These are phyloP conservation scores for Mormyrus proboscirostris DNA, from an alignment of 2,797 vertebrate species.

Conservation along the genomic window DNA sequence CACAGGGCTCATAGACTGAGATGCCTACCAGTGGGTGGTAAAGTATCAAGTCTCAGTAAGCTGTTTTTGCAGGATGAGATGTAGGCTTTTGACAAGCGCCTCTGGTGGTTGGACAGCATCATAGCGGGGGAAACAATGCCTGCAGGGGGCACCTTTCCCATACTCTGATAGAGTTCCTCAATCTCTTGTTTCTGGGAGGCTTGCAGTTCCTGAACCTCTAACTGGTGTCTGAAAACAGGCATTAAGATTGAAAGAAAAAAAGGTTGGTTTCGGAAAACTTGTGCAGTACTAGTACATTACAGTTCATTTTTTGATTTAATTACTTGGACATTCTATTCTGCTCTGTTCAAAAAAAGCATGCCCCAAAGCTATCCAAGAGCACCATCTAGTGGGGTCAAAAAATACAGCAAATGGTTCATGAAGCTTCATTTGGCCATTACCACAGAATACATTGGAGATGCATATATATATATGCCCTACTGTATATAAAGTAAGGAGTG, in stretches of 20 bases:
- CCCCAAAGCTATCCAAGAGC: background rate
- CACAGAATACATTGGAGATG: too few species aligned
- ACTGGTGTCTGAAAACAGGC: slow-evolving; percentile 66
- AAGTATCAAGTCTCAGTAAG: slow-evolving; percentile 70
- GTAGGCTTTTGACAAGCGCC: slow-evolving; percentile 78
- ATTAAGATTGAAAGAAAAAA: background rate
- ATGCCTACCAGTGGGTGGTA: slow-evolving; percentile 56
- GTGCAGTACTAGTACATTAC: background rate
- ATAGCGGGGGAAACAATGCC: slow-evolving; percentile 78
- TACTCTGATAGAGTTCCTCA: slow-evolving; percentile 72
- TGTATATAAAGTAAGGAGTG: background rate
- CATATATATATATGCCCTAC: too few species aligned
- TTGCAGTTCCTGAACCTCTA: slow-evolving; percentile 79
- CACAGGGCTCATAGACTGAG: too few species aligned
- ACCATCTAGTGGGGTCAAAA: background rate
- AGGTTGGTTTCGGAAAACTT: background rate
- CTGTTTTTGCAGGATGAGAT: slow-evolving; percentile 68
- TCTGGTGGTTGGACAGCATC: slow-evolving; percentile 79
- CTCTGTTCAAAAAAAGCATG: background rate
- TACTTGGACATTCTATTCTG: background rate
- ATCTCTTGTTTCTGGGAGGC: slow-evolving; percentile 83
- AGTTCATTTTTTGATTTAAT: background rate
- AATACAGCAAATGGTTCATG: background rate
- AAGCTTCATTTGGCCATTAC: background rate
- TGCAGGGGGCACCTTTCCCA: slow-evolving; percentile 79